Evolutionary conservation across 2,888 invertebrate genomes (phyloP), one percentile per base, ranked within the genome.

Genomic region (Strigamia crassipes): DNA sequence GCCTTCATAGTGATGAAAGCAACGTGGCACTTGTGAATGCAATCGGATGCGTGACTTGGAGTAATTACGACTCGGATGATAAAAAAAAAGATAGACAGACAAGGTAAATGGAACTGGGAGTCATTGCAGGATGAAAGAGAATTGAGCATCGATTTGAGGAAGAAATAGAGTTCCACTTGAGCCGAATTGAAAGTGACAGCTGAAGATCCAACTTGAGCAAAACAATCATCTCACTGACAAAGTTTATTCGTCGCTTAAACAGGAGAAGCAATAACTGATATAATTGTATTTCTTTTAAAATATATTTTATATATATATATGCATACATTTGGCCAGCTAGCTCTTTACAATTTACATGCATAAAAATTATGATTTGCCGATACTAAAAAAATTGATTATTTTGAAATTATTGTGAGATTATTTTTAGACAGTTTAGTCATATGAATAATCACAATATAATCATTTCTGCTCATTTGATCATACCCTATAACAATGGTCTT

Each of bases 11-110:
- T 66, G 66, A 66, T 66, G 66, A 66, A 23, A 66, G 66, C 66
- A 66, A 27, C 66, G 27, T 27, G 66, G 66, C 27, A 66, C 66
- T 66, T 66, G 66, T 66, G 66, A 66, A 66, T 66, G 66, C 66
- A 66, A 66, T 66, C 31, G 66, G 66, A 66, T 66, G 66, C 66
- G 66, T 66, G 66, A 66, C 66, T 66, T 15, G 66, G 27, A 66
- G 66, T 66, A 66, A 66, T 66, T 66, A 66, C 66, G 21, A 66
- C 27, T 66, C 27, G 6, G 66, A 66, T 66, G 15, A 66, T 13
- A 9, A 61, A 66, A 27, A 66, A 66, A 66, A 15, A 9, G 66
- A n/a, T n/a, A 66, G 66, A 66, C 12, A 66, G 66, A 66, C 23
- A 27, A 61, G 27, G 66, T 23, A 51, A 66, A 66, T 66, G 27